Percentiles rank a stretch among this genome's conserved stretches.
Conservation (phyloP, 2,797 vertebrate genomes). For the Cyprinodon diabolis region DNA sequence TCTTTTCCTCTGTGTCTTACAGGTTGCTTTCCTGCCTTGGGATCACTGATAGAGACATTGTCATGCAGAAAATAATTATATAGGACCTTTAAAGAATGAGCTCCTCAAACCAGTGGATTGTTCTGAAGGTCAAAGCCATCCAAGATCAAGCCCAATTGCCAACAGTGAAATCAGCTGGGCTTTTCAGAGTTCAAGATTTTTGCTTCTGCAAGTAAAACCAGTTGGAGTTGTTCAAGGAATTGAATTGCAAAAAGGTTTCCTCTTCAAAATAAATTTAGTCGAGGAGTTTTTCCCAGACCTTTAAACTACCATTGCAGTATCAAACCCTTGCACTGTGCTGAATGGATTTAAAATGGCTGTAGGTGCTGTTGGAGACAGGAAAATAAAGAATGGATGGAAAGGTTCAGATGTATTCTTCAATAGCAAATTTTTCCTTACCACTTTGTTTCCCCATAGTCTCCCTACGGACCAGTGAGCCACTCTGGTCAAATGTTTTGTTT, state of each 20-base stretch:
- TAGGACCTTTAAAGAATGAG: constrained; percentile 53
- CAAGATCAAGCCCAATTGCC: constrained; percentile 51
- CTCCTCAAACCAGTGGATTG: constrained; percentile 57
- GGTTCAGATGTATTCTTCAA: constrained; percentile 13
- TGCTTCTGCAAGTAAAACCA: constrained; percentile 28
- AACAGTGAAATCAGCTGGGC: constrained; percentile 54
- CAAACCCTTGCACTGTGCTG: constrained; percentile 8
- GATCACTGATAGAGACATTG: constrained; percentile 33
- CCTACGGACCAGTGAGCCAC: constrained; percentile 25
- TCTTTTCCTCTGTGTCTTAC: constrained; percentile 50
- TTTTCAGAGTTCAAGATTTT: constrained; percentile 55
- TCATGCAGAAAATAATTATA: constrained; percentile 41
- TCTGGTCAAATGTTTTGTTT: constrained; percentile 18
- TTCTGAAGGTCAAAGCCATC: constrained; percentile 46
- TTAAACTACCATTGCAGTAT: neutral
- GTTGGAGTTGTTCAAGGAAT: constrained; percentile 25
- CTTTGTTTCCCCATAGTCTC: neutral
- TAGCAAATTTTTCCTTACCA: constrained; percentile 8
- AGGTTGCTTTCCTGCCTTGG: constrained; percentile 51
- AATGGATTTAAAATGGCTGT: constrained; percentile 2
- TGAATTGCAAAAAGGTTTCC: constrained; percentile 16
- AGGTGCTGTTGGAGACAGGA: neutral
- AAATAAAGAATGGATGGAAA: constrained; percentile 31
- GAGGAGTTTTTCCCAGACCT: neutral
- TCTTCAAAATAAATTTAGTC: constrained; percentile 7